Evolutionary conservation across 1,140 invertebrate species (phyloP).

Genomic region (Drosophila kanapiae): DNA sequence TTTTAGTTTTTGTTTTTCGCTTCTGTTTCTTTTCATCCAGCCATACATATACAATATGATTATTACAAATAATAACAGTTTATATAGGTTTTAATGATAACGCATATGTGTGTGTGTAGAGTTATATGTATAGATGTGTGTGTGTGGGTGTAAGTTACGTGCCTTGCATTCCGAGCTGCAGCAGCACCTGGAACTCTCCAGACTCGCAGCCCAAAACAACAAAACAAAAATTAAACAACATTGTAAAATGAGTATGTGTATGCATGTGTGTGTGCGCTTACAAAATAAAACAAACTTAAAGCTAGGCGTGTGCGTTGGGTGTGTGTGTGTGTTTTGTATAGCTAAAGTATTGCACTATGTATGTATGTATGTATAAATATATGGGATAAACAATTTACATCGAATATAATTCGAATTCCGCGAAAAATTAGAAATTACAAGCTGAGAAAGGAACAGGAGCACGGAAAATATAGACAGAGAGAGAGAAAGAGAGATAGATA

Average conservation of each 20-base stretch:
- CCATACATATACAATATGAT: slow-evolving; percentile 52
- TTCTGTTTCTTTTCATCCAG: slow-evolving; percentile 21
- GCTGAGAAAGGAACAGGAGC: slow-evolving; percentile 42
- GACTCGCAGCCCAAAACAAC: slow-evolving; percentile 56
- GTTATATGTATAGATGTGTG: slow-evolving; percentile 34
- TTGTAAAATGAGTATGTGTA: slow-evolving; percentile 46
- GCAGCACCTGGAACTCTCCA: slow-evolving; percentile 68
- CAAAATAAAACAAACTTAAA: slow-evolving; percentile 70
- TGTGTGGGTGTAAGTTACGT: slow-evolving; percentile 48
- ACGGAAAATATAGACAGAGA: background rate
- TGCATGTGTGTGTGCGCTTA: slow-evolving; percentile 49
- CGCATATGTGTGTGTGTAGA: slow-evolving; percentile 31
- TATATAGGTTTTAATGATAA: slow-evolving; percentile 57
- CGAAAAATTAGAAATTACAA: slow-evolving; percentile 36
- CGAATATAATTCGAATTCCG: slow-evolving; percentile 38
- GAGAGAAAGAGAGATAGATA: slow-evolving; percentile 7
- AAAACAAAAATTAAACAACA: slow-evolving; percentile 60
- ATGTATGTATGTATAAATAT: slow-evolving; percentile 59
- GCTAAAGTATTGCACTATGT: slow-evolving; percentile 79
- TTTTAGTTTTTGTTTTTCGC: slow-evolving; percentile 33
- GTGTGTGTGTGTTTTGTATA: slow-evolving; percentile 49
- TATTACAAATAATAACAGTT: slow-evolving; percentile 58
- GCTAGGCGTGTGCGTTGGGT: slow-evolving; percentile 50
- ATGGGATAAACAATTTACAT: slow-evolving; percentile 79
- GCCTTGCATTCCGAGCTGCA: slow-evolving; percentile 52